Evolutionary conservation across 2,797 vertebrate genomes (phyloP), one percentile per base, ranked within the genome.

Genomic region (Manis crassicaudata): DNA sequence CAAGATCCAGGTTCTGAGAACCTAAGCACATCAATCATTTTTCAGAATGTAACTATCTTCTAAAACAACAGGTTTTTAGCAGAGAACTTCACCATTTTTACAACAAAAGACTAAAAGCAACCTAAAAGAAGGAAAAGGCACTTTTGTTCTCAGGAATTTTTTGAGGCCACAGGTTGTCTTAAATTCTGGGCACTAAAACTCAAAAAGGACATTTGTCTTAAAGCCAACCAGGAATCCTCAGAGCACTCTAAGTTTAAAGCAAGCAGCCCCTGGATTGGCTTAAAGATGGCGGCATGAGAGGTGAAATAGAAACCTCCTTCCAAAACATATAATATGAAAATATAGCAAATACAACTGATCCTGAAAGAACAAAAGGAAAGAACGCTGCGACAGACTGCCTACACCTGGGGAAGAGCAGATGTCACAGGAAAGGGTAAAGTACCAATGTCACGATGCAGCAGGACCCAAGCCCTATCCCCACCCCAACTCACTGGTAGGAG

Each of bases 71-170:
- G 12, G 8, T 17, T 70, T 89, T 87, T 14, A 58, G 35, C 12
- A 93, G 37, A 89, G 85, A 89, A 82, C 2, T 65, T 60, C 40
- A 75, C 17, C 35, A 52, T 67, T 90, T 94, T 75, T 88, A 40
- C 50, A 95, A 13, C 6, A n/a, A 88, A 92, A 93, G 50, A 86
- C 40, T 16, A 86, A 86, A 94, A 84, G 20, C 46, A 92, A 85
- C 2, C 46, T 68, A 81, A 67, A 96, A 68, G 80, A 40, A 82
- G 79, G 27, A 56, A 81, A 92, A 90, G 83, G 8, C 13, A 43
- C 27, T 89, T 95, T 60, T 60, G 7, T 75, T 60, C 68, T 79
- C 88, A 88, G 27, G 60, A 94, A 90, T 90, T 37, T 20, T 90
- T 40, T 79, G 23, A 94, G 43, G 35, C 62, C 76, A 37, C 18